Evolutionary conservation across 1,140 invertebrate genomes (phyloP).

Genomic region (Nasonia vitripennis): DNA sequence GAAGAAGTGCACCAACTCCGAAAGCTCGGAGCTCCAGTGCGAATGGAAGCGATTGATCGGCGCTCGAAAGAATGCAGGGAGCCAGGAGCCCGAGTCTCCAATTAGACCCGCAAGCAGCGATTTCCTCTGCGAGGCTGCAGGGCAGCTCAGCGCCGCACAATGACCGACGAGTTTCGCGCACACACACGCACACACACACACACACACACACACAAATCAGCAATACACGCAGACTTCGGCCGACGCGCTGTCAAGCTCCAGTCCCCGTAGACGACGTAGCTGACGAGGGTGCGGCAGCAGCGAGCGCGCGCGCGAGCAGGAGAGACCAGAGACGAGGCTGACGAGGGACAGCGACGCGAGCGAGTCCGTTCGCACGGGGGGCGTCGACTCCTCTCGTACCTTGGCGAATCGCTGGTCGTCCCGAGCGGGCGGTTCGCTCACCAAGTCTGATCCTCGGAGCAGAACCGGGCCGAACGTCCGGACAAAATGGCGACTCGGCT

Average conservation of each 20-base stretch:
- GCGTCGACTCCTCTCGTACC: constrained; percentile 48
- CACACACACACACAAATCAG: background rate
- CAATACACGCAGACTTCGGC: background rate
- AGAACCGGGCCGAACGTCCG: constrained; percentile 69
- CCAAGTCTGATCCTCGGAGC: constrained; percentile 63
- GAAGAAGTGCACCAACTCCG: background rate
- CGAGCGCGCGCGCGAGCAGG: background rate
- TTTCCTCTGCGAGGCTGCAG: background rate
- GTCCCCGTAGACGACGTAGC: constrained; percentile 7
- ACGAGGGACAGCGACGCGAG: background rate
- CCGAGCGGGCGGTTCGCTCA: constrained; percentile 61
- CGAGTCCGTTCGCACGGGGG: background rate
- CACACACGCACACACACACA: too few relatives aligned
- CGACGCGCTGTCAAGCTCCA: background rate
- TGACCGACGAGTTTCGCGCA: constrained; percentile 19
- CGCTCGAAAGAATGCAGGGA: constrained; percentile 3
- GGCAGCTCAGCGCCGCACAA: background rate
- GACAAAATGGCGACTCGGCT: constrained; percentile 74
- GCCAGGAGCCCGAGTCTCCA: background rate
- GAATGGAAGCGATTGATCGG: background rate
- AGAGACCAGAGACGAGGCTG: background rate
- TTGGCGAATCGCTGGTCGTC: constrained; percentile 59
- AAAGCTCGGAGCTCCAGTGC: background rate
- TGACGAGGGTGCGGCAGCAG: background rate
- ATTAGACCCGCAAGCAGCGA: constrained; percentile 6